Percentiles rank a stretch among this genome's conserved stretches.
Evolutionary conservation across 2,113 vertebrate genomes (phyloP).

Genomic region (Rhizomys pruinosus): DNA sequence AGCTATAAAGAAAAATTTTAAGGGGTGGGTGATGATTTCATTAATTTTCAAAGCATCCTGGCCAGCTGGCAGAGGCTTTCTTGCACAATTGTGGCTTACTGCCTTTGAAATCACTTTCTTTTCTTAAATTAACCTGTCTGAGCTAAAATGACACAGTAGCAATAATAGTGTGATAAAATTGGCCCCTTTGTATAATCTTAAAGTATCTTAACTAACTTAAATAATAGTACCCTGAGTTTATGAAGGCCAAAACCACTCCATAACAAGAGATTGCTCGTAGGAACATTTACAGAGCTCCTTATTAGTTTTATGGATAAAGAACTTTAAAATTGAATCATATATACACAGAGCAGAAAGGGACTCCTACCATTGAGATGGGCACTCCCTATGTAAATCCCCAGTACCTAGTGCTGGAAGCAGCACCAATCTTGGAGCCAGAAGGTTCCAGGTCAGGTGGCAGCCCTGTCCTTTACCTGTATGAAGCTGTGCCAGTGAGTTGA

Average conservation of each 20-base stretch:
- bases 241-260: slow-evolving; percentile 46
- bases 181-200: slow-evolving; percentile 56
- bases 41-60: slow-evolving; percentile 72
- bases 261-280: slow-evolving; percentile 54
- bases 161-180: slow-evolving; percentile 66
- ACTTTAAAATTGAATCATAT: slow-evolving; percentile 39
- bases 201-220: slow-evolving; percentile 70
- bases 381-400: neutral
- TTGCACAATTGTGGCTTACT: slow-evolving; percentile 41
- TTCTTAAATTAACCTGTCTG: slow-evolving; percentile 71
- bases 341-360: neutral
- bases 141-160: slow-evolving; percentile 65
- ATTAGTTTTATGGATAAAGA: slow-evolving; percentile 57
- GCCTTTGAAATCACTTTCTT: slow-evolving; percentile 72
- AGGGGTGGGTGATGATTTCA: slow-evolving; percentile 54
- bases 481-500: neutral
- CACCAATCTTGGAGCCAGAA: neutral
- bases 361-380: neutral
- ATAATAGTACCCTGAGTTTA: slow-evolving; percentile 52
- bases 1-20: slow-evolving; percentile 54
- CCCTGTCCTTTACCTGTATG: neutral
- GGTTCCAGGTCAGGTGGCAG: no score
- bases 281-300: slow-evolving; percentile 21
- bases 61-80: slow-evolving; percentile 47
- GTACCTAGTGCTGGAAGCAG: neutral